Base-by-base conservation (phyloP, 2,797 vertebrate species). In the Nannoperca obscura region DNA sequence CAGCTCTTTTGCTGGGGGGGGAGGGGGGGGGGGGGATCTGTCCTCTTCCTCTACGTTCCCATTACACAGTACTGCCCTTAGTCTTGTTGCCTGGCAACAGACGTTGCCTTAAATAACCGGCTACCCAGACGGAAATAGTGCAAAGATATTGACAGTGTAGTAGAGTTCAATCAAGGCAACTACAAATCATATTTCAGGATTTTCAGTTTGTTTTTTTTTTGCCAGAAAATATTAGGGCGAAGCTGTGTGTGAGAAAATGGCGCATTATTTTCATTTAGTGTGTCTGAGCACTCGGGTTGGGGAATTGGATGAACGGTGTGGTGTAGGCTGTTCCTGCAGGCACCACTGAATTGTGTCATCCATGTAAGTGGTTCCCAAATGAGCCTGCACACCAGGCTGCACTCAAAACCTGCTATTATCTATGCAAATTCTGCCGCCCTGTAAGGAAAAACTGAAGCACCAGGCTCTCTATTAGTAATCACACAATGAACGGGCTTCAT, bases 81-180 rank as follows among this genome's bases (percentile, higher is more conserved):
- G 87, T 89, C 88, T 88, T 91, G 95, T 96, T 96, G 95, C 95
- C 86, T 93, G 92, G 95, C 95, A 96, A 96, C 95, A 94, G 89
- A 80, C 86, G 83, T 93, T 89, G 93, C 95, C 92, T 95, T 94
- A 95, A 95, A 95, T 95, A 95, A 94, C 93, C 73, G 73, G 81
- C 90, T 81, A 88, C 58, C 76, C 90, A 78, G 90, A 93, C 85
- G 69, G 90, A 93, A 95, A 92, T 89, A 93, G 91, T 88, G 92
- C 83, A 55, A 78, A 47, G 91, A 88, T 92, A 91, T 90, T 85
- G 91, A 92, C 85, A 58, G 30, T 80, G 78, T 84, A 68, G 76
- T 73, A 47, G 91, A 88, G 93, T 95, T 95, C 93, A 95, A 81
- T 74, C 87, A 85, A 92, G 95, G 94, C 90, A 88, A 93, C 75